Percentiles rank a stretch among this genome's conserved stretches.
Conservation (phyloP, 2,113 vertebrate species). For the Istiophorus platypterus region DNA sequence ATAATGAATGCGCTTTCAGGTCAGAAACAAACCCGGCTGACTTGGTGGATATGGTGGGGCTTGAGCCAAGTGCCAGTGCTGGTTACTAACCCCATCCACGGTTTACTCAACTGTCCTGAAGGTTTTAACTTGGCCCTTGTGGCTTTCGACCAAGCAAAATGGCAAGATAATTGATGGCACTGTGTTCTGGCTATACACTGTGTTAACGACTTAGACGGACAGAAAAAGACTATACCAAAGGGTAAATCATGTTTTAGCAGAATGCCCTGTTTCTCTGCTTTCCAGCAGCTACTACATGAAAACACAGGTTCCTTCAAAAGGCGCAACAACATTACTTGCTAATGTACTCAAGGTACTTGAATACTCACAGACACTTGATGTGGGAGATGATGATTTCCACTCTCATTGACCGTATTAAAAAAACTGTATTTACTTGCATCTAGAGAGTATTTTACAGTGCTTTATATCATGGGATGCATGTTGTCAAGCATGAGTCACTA, state of each 20-base stretch:
- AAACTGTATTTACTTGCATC: background rate
- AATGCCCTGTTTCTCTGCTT: background rate
- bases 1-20: slow-evolving; percentile 64
- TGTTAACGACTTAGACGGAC: background rate
- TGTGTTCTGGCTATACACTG: too few species aligned
- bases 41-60: background rate
- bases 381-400: background rate
- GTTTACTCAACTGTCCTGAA: slow-evolving; percentile 10
- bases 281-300: background rate
- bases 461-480: background rate
- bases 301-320: background rate
- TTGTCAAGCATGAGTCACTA: background rate
- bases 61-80: slow-evolving; percentile 36
- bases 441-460: background rate
- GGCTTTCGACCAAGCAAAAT: background rate
- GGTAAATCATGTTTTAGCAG: background rate
- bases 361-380: background rate
- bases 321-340: background rate
- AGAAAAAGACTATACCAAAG: background rate
- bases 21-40: slow-evolving; percentile 54
- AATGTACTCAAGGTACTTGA: too few species aligned
- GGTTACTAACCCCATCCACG: slow-evolving; percentile 27
- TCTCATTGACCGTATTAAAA: background rate
- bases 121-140: slow-evolving; percentile 2
- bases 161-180: background rate